Evolutionary conservation across 2,797 vertebrate genomes (phyloP).

Genomic region (Crossoptilon crossoptilon): DNA sequence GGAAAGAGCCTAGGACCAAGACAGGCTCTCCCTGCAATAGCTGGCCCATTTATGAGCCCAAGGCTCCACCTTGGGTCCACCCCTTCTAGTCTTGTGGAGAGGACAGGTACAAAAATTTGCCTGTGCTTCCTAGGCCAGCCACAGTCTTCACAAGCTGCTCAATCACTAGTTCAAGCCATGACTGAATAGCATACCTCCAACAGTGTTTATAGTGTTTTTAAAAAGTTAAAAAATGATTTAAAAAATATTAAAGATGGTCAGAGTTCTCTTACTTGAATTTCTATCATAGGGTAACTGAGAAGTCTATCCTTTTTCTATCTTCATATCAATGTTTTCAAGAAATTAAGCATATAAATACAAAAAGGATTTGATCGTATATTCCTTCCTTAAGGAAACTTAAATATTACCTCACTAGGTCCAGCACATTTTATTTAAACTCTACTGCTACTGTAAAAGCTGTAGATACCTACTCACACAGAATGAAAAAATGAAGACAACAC

Average conservation of each 20-base stretch:
- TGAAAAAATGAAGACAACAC: background rate
- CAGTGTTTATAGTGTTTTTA: background rate
- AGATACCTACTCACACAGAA: fast-evolving
- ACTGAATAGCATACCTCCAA: too few species aligned
- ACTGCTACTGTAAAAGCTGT: background rate
- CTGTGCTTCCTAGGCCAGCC: too few species aligned
- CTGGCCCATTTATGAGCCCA: too few species aligned
- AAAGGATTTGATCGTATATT: background rate
- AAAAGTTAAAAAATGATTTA: background rate
- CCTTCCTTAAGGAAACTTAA: background rate
- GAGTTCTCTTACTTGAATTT: background rate
- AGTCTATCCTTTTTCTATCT: background rate
- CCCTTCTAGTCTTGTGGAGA: too few species aligned
- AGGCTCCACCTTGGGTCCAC: too few species aligned
- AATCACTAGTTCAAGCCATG: too few species aligned
- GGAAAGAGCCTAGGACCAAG: too few species aligned
- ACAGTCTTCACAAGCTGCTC: too few species aligned
- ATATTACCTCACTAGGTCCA: background rate
- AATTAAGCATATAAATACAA: background rate
- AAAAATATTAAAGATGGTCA: background rate
- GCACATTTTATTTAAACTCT: background rate
- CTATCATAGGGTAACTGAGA: background rate
- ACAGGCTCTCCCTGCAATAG: too few species aligned
- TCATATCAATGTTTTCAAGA: background rate
- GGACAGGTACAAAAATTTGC: too few species aligned